phyloP scores from a whole-genome alignment of 2,113 vertebrate species.

The Microcebus murinus region DNA sequence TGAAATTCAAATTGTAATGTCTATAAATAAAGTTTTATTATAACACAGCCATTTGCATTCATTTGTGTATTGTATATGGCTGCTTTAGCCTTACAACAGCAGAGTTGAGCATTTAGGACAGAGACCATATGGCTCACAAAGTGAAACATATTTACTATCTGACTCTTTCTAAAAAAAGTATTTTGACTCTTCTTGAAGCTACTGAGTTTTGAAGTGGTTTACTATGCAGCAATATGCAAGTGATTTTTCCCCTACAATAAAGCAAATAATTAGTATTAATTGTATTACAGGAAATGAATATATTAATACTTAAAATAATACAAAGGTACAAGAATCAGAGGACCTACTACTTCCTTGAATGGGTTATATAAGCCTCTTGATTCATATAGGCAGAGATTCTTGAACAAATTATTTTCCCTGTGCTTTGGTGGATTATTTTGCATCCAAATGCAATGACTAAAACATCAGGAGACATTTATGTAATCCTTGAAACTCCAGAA shows the following conservation, averaged over 20 bases:
- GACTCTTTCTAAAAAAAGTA: background rate
- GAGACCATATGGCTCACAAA: background rate
- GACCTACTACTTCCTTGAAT: background rate
- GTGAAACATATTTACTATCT: background rate
- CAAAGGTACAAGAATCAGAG: background rate
- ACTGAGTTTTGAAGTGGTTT: background rate
- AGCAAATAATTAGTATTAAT: slow-evolving; percentile 16
- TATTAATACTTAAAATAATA: background rate
- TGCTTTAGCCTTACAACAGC: background rate
- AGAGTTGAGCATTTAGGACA: background rate
- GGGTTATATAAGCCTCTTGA: background rate
- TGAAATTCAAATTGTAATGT: background rate
- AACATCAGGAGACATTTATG: background rate
- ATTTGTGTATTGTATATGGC: background rate
- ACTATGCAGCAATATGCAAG: background rate
- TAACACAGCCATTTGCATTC: background rate
- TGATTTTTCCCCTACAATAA: background rate
- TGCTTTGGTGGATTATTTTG: background rate
- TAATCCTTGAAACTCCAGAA: background rate
- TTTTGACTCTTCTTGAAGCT: background rate
- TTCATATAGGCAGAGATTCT: background rate
- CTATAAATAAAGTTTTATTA: background rate
- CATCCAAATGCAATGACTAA: background rate
- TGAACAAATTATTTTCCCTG: background rate
- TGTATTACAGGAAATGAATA: background rate